phyloP scores from a whole-genome alignment of 1,140 invertebrate species.

The Popillia japonica region DNA sequence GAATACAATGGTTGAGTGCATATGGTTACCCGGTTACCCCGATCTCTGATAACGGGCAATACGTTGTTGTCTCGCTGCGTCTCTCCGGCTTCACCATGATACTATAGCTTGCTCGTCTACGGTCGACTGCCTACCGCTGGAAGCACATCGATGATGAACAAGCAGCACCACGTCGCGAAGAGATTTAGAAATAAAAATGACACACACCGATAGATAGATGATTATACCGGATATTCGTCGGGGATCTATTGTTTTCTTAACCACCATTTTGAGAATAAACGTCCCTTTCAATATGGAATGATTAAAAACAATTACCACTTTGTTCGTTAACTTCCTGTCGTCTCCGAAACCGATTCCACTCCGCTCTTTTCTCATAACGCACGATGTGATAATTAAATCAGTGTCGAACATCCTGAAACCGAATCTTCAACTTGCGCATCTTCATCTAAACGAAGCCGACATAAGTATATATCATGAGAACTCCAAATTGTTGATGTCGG shows the following conservation, averaged over 20 bases:
- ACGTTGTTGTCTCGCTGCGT: not conserved
- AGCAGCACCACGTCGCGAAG: conserved; percentile 16
- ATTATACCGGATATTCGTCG: not conserved
- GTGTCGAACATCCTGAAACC: conserved; percentile 1
- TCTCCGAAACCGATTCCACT: not conserved
- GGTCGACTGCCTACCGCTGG: not conserved
- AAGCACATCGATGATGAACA: conserved; percentile 5
- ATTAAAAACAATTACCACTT: not conserved
- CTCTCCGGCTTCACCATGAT: not conserved
- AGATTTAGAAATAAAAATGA: not conserved
- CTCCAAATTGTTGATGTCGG: not conserved
- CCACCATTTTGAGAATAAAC: not conserved
- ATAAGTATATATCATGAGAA: not conserved
- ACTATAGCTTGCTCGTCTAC: not conserved
- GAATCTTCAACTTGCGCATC: not conserved
- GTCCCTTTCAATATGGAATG: not conserved
- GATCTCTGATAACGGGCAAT: conserved; percentile 44
- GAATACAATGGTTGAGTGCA: conserved; percentile 46
- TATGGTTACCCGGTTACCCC: conserved; percentile 50
- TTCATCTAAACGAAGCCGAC: not conserved
- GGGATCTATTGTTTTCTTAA: not conserved
- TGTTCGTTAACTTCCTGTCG: not conserved
- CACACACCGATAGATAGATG: not conserved
- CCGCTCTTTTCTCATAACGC: not conserved
- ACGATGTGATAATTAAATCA: not conserved